Evolutionary conservation across 2,113 vertebrate species (phyloP), one percentile per base, ranked within the genome.

Genomic region (Psephotus haematonotus): DNA sequence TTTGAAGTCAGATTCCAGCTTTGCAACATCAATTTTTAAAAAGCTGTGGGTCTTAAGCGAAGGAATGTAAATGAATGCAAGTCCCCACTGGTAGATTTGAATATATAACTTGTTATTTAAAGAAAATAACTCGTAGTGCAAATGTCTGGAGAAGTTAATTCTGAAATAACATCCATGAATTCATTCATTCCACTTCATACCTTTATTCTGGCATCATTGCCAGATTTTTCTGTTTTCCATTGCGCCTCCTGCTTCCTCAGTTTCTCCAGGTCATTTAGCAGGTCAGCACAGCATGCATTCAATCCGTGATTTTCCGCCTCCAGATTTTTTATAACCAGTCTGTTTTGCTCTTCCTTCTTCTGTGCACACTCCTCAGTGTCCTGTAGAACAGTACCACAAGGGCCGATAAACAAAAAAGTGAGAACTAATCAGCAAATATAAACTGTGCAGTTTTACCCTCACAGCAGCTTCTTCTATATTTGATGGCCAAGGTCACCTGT

Each of bases 401-500:
- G 96, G 94, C 97, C 97, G 90, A 98, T 98, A 98, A 98, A 98
- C 94, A 97, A 98, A 98, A 97, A 97, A 93, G 97, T 95, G 96
- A 98, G 97, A 98, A 98, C 98, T 98, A 98, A 99, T 98, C 98
- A 98, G 98, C 98, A 98, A 98, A 98, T 97, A 98, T 93, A 97
- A 98, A 96, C 92, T 94, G 88, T 97, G 97, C 98, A 98, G 97
- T 97, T 98, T 98, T 97, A 98, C 85, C 86, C 95, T 97, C 97
- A 97, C 97, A 98, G 98, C 96, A 98, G 96, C 98, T 97, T 97
- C 97, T 96, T 98, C 97, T 97, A 95, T 98, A 96, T 96, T 98
- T 99, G 98, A 99, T 98, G 97, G 98, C 98, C 98, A 98, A 99
- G 99, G 98, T 99, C 98, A 99, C 98, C 98, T 98, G 98, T 97